phyloP scores from a whole-genome alignment of 2,113 vertebrate genomes.

The Xenopus laevis region DNA sequence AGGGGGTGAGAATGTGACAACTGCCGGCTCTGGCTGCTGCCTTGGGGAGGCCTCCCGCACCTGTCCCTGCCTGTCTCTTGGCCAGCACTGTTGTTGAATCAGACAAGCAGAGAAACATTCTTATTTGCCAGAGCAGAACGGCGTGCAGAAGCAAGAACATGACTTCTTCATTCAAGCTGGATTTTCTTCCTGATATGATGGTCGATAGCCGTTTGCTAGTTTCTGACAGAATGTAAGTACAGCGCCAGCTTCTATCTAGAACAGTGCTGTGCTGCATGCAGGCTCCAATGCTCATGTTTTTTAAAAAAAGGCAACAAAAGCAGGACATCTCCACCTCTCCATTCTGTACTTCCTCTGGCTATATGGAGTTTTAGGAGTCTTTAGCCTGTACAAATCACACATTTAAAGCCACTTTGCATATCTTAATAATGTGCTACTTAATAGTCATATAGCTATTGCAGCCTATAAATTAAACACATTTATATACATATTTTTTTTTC shows the following conservation, averaged over 20 bases:
- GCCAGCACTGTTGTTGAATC: slow-evolving; percentile 71
- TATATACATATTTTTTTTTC: background rate
- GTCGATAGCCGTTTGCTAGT: slow-evolving; percentile 87
- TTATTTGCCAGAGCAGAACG: slow-evolving; percentile 62
- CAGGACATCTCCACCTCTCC: background rate
- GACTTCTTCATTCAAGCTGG: slow-evolving; percentile 96
- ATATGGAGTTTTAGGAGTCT: slow-evolving; percentile 15
- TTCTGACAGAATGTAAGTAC: slow-evolving; percentile 88
- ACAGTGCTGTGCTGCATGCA: slow-evolving; percentile 11
- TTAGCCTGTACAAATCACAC: background rate
- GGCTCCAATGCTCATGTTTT: slow-evolving; percentile 15
- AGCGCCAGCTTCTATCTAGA: background rate
- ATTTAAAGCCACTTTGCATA: slow-evolving; percentile 17
- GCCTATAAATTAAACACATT: no score
- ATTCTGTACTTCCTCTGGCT: slow-evolving; percentile 20
- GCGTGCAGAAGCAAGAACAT: slow-evolving; percentile 70
- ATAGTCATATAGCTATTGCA: no score
- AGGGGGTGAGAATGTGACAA: slow-evolving; percentile 82
- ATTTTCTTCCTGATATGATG: slow-evolving; percentile 95
- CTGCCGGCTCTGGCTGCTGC: slow-evolving; percentile 76
- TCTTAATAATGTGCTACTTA: slow-evolving; percentile 6
- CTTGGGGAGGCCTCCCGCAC: slow-evolving; percentile 81
- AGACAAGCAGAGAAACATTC: slow-evolving; percentile 71
- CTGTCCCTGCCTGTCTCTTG: slow-evolving; percentile 86
- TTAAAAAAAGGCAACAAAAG: background rate